Evolutionary conservation across 35 echinoderm and acorn worm genomes (phyloP), one percentile per base, ranked within the genome.

Genomic region (Amphiura filiformis): DNA sequence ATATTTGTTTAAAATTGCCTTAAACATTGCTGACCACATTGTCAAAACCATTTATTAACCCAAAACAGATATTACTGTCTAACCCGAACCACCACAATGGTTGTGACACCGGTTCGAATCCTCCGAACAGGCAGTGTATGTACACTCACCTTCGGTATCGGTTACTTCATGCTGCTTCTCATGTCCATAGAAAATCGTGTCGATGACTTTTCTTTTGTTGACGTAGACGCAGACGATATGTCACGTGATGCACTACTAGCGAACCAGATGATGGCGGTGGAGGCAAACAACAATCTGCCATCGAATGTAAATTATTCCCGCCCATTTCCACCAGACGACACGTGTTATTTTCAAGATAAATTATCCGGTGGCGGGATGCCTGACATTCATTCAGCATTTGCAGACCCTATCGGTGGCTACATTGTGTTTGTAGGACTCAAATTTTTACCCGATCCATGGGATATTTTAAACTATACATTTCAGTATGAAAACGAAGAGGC

Each of bases 311-410:
- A 30, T n/a, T 85, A 85, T 36, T 36, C 33, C 1, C 28, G 56
- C 17, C 65, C 83, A 37, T 61, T 31, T 35, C 83, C 88, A 28
- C n/a, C 39, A 0, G 76, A 79, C 18, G 30, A 84, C 28, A 91
- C 88, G 80, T 97, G 94, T 33, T 97, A 90, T 39, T 87, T 97
- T 33, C 81, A 57, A 20, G 34, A 86, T 32, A 89, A 82, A 70
- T 32, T 97, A 17, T 76, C 84, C 38, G 81, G 44, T 13, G 35
- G 42, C 28, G 87, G 84, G 11, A 87, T 97, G 84, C 94, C 94
- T 7, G 80, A 84, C 37, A 42, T 97, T 40, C 94, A 97, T 86
- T 97, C 94, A 0, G 52, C 77, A 42, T 97, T 97, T 77, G 79
- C 84, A 36, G 88, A 92, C 87, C 87, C 90, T 11, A 82, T 87